Evolutionary conservation across 2,113 vertebrate genomes (phyloP).

Genomic region (Machaerirhynchus nigripectus): DNA sequence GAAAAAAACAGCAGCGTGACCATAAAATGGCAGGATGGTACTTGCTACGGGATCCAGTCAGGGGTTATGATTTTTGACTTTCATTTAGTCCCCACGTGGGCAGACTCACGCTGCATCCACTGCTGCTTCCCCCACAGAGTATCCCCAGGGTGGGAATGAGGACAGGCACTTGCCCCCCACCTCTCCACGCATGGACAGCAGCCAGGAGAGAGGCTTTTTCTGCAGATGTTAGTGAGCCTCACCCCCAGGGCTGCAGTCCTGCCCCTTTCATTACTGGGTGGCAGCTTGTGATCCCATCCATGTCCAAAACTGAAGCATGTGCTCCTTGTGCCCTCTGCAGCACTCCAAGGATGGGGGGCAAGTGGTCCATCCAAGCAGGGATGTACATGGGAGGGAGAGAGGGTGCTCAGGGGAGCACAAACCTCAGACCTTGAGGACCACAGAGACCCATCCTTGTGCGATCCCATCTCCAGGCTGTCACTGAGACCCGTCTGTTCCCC

Average conservation of each 20-base stretch:
- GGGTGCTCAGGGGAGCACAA: not conserved
- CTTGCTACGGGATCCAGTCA: not conserved
- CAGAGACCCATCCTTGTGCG: not conserved
- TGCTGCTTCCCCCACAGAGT: not conserved
- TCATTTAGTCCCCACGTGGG: not conserved
- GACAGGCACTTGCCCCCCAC: not conserved
- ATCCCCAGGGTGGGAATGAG: not conserved
- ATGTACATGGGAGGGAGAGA: not conserved
- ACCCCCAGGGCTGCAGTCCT: not conserved
- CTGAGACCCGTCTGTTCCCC: not conserved
- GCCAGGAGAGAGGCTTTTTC: not conserved
- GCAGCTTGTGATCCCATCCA: not conserved
- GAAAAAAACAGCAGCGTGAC: not conserved
- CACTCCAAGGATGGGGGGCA: not conserved
- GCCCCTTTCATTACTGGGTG: not conserved
- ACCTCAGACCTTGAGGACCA: not conserved
- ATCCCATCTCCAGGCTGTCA: not conserved
- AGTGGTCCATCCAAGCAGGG: not conserved
- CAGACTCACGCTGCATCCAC: accelerated
- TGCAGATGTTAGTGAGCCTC: not conserved
- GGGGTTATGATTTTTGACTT: not conserved
- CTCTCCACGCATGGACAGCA: not conserved
- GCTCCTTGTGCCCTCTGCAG: not conserved
- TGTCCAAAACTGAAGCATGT: accelerated
- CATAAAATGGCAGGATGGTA: not conserved